A percentile compares a stretch with the other conserved stretches of the same genome.
phyloP scores from a whole-genome alignment of 2,797 vertebrate species.

The Anguilla pacifica region DNA sequence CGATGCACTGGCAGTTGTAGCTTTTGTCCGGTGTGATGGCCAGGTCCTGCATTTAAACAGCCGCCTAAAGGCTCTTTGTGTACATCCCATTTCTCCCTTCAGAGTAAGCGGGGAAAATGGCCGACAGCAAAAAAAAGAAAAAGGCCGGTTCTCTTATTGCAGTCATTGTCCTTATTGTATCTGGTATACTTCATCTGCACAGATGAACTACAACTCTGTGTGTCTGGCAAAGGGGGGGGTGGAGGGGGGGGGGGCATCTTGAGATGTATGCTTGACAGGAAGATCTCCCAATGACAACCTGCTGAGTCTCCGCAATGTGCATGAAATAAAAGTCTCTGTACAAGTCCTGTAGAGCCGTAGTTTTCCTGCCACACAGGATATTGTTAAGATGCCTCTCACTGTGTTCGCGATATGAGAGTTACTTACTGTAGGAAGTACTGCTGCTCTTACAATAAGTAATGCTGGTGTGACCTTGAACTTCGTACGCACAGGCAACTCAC shows the following conservation, averaged over 20 bases:
- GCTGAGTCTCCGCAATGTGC: neutral
- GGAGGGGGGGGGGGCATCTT: neutral
- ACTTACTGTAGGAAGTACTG: neutral
- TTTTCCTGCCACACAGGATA: neutral
- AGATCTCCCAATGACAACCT: neutral
- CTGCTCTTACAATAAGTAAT: neutral
- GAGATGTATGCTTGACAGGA: neutral
- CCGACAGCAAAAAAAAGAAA: neutral
- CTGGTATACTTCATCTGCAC: neutral
- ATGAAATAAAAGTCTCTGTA: neutral
- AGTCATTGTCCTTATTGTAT: neutral
- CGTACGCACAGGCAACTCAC: slow-evolving; percentile 10
- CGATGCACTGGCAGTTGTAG: neutral
- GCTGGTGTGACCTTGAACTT: slow-evolving; percentile 42
- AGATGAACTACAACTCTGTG: neutral
- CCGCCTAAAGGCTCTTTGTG: neutral
- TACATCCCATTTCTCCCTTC: neutral
- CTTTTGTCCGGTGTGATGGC: neutral
- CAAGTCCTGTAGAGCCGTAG: neutral
- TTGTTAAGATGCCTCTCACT: neutral
- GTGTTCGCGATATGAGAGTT: neutral
- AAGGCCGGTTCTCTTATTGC: neutral
- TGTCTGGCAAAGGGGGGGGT: neutral
- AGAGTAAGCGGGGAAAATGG: neutral
- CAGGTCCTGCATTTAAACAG: neutral